Percentiles rank a stretch among this genome's conserved stretches.
Evolutionary conservation across 2,113 vertebrate species (phyloP).

Genomic region (Seriola rivoliana): DNA sequence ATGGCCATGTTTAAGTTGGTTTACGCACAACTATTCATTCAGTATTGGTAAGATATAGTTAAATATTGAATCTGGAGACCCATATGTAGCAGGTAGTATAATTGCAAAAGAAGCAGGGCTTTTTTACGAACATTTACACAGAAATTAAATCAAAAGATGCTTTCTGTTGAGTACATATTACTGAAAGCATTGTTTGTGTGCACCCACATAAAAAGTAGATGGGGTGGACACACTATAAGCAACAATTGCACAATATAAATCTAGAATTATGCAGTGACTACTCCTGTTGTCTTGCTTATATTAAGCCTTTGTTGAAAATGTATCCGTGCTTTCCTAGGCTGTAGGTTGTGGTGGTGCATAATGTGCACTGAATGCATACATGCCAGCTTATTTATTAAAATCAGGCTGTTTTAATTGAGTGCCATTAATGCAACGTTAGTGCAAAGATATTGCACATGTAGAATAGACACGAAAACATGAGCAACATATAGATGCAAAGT

Average conservation of each 20-base stretch:
- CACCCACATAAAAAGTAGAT: background rate
- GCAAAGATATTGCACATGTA: background rate
- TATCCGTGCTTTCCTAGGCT: background rate
- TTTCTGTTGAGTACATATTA: background rate
- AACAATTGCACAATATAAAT: background rate
- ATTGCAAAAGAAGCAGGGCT: background rate
- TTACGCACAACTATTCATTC: background rate
- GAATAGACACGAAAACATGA: background rate
- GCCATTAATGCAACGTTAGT: background rate
- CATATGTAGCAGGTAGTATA: background rate
- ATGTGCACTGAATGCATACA: background rate
- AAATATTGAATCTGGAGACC: slow-evolving; percentile 26
- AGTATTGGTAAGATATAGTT: background rate
- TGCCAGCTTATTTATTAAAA: background rate
- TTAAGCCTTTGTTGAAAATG: background rate
- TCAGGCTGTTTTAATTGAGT: background rate
- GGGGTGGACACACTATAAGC: background rate
- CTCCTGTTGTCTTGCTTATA: background rate
- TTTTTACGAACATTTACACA: background rate
- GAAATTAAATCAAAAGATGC: background rate
- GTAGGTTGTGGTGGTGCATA: background rate
- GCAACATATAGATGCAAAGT: background rate
- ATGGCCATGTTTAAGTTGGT: background rate
- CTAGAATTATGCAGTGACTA: background rate
- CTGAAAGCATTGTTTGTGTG: background rate